Conservation (phyloP, 2,797 vertebrate genomes). For the Etheostoma nigrum region DNA sequence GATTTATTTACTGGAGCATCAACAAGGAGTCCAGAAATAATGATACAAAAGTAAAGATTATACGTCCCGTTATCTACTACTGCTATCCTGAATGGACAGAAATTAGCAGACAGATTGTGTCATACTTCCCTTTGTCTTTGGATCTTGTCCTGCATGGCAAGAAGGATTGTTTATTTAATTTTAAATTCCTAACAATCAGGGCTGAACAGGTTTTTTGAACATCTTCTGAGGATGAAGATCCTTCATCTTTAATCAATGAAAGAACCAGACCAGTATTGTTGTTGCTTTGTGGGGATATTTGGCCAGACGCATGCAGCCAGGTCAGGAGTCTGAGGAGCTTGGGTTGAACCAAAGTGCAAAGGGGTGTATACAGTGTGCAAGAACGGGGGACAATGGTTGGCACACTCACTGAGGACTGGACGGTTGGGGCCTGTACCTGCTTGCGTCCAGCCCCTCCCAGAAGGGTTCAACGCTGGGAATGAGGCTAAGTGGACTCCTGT, state of each 20-base stretch:
- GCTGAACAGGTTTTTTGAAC: neutral
- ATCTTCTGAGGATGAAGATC: conserved; percentile 14
- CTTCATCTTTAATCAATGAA: conserved; percentile 14
- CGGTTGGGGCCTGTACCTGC: conserved; percentile 78
- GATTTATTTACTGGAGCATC: neutral
- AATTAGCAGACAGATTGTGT: neutral
- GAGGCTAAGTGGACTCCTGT: conserved; percentile 84
- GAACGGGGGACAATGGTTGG: conserved; percentile 60
- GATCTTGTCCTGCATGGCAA: neutral
- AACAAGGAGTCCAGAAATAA: conserved; percentile 4
- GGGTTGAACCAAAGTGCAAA: conserved; percentile 58
- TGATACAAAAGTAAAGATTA: neutral
- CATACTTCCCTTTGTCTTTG: neutral
- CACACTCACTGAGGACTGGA: conserved; percentile 84
- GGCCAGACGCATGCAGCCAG: conserved; percentile 62
- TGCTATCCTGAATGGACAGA: neutral
- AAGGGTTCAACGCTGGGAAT: conserved; percentile 83
- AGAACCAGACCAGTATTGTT: conserved; percentile 46
- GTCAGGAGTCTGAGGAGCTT: conserved; percentile 50
- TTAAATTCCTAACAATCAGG: neutral
- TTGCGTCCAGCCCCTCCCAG: conserved; percentile 81
- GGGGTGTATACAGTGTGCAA: conserved; percentile 54
- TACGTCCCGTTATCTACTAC: too few relatives aligned
- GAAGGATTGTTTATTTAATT: neutral
- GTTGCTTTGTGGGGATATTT: conserved; percentile 53